phyloP scores from a whole-genome alignment of 2,113 vertebrate genomes.

The Xyrauchen texanus region DNA sequence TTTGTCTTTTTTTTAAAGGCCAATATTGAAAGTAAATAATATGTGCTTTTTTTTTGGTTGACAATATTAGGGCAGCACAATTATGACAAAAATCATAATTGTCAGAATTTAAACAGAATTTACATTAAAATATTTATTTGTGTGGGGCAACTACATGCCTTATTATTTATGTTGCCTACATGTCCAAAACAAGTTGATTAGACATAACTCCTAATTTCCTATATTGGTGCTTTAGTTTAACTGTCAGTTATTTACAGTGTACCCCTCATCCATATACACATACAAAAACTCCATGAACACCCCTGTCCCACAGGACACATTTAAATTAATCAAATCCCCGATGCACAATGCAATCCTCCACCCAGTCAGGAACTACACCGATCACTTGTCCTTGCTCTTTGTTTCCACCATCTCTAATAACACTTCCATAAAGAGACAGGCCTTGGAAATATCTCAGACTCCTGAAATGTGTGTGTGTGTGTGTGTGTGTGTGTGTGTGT shows the following conservation, averaged over 20 bases:
- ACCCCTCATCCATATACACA: conserved; percentile 20
- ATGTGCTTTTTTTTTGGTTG: no score
- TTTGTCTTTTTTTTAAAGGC: no score
- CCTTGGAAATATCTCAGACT: neutral
- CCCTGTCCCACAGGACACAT: conserved; percentile 12
- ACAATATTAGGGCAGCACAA: no score
- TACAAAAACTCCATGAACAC: conserved; percentile 11
- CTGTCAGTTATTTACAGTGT: neutral
- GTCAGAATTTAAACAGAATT: no score
- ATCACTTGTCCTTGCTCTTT: neutral
- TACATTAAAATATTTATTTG: no score
- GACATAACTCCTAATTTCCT: no score
- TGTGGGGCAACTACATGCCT: no score
- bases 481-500: neutral
- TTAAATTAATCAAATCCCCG: conserved; percentile 4
- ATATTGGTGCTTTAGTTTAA: neutral
- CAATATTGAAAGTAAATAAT: no score
- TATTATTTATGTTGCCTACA: no score
- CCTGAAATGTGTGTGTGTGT: neutral
- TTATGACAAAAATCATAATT: no score
- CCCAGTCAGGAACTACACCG: neutral
- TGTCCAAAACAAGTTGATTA: no score
- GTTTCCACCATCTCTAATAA: neutral
- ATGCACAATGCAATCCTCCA: neutral
- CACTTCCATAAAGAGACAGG: neutral